Base-by-base conservation (phyloP, 2,888 invertebrate species). In the Rugalucina vietnamica region DNA sequence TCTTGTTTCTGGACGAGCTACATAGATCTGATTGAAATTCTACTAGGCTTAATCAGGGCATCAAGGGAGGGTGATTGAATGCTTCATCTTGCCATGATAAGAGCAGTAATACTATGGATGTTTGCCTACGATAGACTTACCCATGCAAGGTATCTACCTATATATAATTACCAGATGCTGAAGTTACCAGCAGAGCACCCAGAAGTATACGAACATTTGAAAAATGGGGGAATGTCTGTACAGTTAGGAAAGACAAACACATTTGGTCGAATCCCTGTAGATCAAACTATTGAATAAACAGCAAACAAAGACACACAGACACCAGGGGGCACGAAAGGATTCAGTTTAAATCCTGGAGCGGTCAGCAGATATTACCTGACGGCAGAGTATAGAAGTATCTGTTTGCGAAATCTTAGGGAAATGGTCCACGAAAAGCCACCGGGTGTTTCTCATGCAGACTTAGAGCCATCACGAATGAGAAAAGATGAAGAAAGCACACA, bases 241-340 rank as follows among this genome's bases (percentile, higher is more conserved):
- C 85, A 86, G 65, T 36, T 82, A 10, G 76, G 82, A 10, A 27
- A 36, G 10, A 54, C 34, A 34, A 89, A 88, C 77, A 76, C 84
- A n/a, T 89, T 89, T 81, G 81, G 89, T 5, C n/a, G 75, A 36
- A 88, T 88, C 37, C 79, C 89, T 24, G 87, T 88, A 3, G 89
- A 89, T 49, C 76, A 85, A 39, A 82, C 82, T 24, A 79, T 76
- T 49, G 74, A 82, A 65, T 80, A 86, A 79, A 82, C 82, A 29
- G 76, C 81, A 1, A 88, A 88, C 49, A 85, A 79, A 49, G 88
- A 88, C 50, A 87, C 87, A 12, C 82, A 87, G 77, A 89, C 88
- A 36, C 49, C 82, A 72, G 85, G 82, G 70, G 86, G 88, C 29
- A 89, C 79, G 34, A 71, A 76, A 43, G 79, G 80, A 39, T 82